These are phyloP conservation scores for Nemapogon koenigi DNA, from an alignment of 2,888 invertebrate genomes.

Conservation along the genomic window DNA sequence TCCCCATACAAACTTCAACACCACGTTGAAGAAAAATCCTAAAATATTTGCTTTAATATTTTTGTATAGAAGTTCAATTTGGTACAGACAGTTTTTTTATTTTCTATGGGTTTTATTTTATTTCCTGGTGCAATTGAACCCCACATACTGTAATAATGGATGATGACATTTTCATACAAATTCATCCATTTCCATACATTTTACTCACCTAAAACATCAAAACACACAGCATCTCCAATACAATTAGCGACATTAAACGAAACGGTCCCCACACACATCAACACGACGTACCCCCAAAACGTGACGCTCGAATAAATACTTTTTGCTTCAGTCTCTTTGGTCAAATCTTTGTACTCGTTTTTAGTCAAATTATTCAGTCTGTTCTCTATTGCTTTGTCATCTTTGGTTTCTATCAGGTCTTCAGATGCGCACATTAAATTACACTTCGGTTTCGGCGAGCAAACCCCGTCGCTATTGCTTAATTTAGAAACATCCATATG, in stretches of 20 bases:
- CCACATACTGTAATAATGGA: no score
- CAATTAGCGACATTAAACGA: slow-evolving; percentile 86
- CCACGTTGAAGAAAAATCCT: no score
- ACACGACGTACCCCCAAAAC: slow-evolving; percentile 77
- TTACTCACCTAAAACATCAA: slow-evolving; percentile 78
- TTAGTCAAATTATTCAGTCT: background rate
- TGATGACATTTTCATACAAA: background rate
- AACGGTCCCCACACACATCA: slow-evolving; percentile 77
- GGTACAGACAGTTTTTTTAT: no score
- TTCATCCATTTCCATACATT: no score
- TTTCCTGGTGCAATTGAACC: no score
- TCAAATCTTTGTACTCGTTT: background rate
- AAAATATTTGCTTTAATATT: no score
- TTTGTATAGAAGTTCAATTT: no score
- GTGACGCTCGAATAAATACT: slow-evolving; percentile 64
- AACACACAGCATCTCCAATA: slow-evolving; percentile 89
- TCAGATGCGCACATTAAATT: slow-evolving; percentile 42
- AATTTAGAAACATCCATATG: slow-evolving; percentile 34
- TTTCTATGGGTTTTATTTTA: no score
- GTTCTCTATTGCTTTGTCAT: background rate
- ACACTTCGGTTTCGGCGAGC: slow-evolving; percentile 32
- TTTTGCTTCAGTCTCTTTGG: slow-evolving; percentile 11
- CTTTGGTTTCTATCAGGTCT: background rate
- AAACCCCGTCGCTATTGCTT: slow-evolving; percentile 29
- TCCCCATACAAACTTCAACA: no score